Conservation (phyloP, 2,888 invertebrate species). For the Tetheella fluctuosa region DNA sequence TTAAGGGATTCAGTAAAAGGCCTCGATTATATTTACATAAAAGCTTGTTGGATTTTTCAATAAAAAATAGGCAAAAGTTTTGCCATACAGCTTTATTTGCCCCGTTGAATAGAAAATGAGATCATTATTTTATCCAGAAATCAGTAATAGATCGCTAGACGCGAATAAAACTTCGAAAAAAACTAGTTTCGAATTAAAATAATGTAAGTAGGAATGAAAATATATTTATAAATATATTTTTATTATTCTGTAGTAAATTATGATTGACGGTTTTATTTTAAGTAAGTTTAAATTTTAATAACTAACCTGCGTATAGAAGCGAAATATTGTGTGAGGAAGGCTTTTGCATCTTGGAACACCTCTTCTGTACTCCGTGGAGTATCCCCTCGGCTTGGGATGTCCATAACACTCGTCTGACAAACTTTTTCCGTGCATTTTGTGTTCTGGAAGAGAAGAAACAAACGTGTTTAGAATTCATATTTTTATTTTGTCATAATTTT, state of each 20-base stretch:
- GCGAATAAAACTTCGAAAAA: too few species aligned
- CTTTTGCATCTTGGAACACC: constrained; percentile 90
- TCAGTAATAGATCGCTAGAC: too few species aligned
- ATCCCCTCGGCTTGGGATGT: constrained; percentile 84
- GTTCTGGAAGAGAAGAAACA: constrained; percentile 69
- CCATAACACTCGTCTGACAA: constrained; percentile 91
- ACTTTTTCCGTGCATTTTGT: constrained; percentile 88
- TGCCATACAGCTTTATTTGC: too few species aligned
- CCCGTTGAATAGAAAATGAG: too few species aligned
- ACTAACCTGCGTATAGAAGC: constrained; percentile 94
- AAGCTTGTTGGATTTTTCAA: not conserved
- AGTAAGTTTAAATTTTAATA: not conserved
- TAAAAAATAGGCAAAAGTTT: too few species aligned
- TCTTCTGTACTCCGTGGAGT: constrained; percentile 88
- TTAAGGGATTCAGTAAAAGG: not conserved
- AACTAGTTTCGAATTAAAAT: too few species aligned
- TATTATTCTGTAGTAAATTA: too few species aligned
- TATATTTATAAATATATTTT: too few species aligned
- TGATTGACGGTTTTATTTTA: too few species aligned
- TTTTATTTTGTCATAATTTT: not conserved
- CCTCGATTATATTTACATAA: constrained; percentile 7
- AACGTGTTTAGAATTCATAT: not conserved
- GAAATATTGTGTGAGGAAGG: constrained; percentile 95
- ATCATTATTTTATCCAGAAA: too few species aligned
- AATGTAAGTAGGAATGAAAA: too few species aligned